Percentiles rank a stretch among this genome's conserved stretches.
Conservation (phyloP, 2,113 vertebrate species). For the Stigmatopora nigra region DNA sequence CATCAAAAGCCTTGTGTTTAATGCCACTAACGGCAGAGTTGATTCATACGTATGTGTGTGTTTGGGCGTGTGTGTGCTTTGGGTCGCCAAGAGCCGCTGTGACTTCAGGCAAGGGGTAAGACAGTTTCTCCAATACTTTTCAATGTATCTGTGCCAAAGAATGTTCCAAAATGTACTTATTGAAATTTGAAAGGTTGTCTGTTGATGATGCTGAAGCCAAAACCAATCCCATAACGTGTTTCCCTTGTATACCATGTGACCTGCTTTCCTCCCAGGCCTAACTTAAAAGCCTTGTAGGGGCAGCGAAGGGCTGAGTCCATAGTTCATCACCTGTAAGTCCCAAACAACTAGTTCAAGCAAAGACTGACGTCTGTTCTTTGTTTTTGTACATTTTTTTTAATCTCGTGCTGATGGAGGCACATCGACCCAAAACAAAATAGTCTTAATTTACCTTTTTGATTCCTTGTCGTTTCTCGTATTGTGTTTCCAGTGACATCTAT, state of each 20-base stretch:
- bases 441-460: constrained; percentile 22
- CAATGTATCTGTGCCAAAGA: constrained; percentile 66
- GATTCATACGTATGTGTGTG: constrained; percentile 51
- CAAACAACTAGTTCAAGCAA: constrained; percentile 86
- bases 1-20: constrained; percentile 8
- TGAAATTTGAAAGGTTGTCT: constrained; percentile 50
- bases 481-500: constrained; percentile 54
- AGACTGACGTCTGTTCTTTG: constrained; percentile 78
- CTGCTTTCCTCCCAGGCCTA: constrained; percentile 99
- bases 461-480: constrained; percentile 34
- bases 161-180: constrained; percentile 53
- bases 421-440: constrained; percentile 47
- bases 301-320: constrained; percentile 97
- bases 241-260: constrained; percentile 93
- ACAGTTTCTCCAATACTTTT: constrained; percentile 69
- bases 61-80: constrained; percentile 32
- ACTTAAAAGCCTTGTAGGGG: constrained; percentile 98
- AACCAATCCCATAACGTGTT: constrained; percentile 62
- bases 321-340: constrained; percentile 99
- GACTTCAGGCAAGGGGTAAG: constrained; percentile 70
- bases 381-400: constrained; percentile 46
- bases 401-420: constrained; percentile 52
- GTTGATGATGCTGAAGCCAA: constrained; percentile 58
- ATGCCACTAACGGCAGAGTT: background rate
- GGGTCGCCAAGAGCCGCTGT: constrained; percentile 49